These are phyloP conservation scores for Hymenochirus boettgeri DNA, from an alignment of 2,113 vertebrate genomes.

Conservation along the genomic window DNA sequence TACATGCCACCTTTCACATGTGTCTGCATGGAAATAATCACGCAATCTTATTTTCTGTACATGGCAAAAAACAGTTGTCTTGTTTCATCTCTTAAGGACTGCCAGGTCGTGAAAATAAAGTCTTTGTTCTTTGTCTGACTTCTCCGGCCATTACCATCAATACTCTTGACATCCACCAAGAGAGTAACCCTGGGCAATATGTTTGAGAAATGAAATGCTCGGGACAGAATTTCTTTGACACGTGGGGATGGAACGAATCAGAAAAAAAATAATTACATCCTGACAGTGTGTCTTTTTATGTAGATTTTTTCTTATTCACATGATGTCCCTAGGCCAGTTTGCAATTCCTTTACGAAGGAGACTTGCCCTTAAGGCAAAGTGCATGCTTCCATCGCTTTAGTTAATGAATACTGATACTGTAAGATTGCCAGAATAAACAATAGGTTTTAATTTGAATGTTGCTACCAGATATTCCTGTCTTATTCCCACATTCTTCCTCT, in stretches of 20 bases:
- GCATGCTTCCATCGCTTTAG: constrained; percentile 9
- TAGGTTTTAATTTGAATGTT: constrained; percentile 20
- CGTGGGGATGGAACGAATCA: constrained; percentile 23
- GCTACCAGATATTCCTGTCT: constrained; percentile 18
- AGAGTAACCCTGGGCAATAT: constrained; percentile 30
- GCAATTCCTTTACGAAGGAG: constrained; percentile 31
- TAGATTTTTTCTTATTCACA: constrained; percentile 25
- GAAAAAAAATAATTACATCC: constrained; percentile 38
- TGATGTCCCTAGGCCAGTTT: constrained; percentile 20
- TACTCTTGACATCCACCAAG: constrained; percentile 16
- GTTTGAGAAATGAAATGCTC: constrained; percentile 34
- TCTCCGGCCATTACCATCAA: constrained; percentile 34
- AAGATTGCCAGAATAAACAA: constrained; percentile 21
- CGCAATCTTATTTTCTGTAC: neutral
- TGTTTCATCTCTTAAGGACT: constrained; percentile 15
- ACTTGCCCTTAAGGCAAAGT: constrained; percentile 23
- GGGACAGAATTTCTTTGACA: constrained; percentile 18
- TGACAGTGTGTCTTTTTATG: constrained; percentile 33
- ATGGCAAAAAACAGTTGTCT: constrained; percentile 16
- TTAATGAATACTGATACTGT: constrained; percentile 30
- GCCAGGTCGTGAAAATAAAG: neutral
- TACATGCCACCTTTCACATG: neutral
- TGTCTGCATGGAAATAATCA: neutral
- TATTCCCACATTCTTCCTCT: neutral
- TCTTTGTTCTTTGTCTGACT: constrained; percentile 12